These are phyloP conservation scores for Drosophila yakuba DNA, from an alignment of 1,140 invertebrate species.

Conservation along the genomic window DNA sequence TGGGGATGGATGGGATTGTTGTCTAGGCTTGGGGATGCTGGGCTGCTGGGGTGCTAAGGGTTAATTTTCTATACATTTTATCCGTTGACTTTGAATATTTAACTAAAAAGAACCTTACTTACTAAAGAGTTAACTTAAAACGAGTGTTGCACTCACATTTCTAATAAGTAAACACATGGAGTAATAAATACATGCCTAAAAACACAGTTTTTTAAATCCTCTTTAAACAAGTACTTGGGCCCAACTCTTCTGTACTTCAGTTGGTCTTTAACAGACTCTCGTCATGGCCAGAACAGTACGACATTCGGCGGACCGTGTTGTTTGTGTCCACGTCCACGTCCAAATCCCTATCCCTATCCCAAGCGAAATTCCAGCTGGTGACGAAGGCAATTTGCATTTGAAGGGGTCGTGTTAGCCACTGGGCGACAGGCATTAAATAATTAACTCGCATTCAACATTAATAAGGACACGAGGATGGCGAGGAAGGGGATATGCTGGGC, in stretches of 20 bases:
- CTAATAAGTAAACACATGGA: no score
- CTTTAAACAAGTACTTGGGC: neutral
- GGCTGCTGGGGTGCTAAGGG: neutral
- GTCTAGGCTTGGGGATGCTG: neutral
- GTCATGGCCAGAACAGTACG: neutral
- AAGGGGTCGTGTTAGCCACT: slow-evolving; percentile 73
- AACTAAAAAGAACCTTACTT: neutral
- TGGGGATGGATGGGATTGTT: slow-evolving; percentile 19
- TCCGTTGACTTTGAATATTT: neutral
- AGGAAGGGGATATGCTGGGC: neutral
- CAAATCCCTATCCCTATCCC: neutral
- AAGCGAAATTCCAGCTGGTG: slow-evolving; percentile 28
- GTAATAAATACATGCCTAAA: neutral
- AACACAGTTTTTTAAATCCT: neutral
- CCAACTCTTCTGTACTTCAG: neutral
- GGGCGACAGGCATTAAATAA: slow-evolving; percentile 80
- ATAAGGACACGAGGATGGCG: slow-evolving; percentile 26
- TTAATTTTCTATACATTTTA: neutral
- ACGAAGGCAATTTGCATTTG: slow-evolving; percentile 76
- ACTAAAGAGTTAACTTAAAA: neutral
- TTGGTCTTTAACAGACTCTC: neutral
- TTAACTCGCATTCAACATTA: slow-evolving; percentile 63
- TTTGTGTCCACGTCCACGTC: slow-evolving; percentile 19
- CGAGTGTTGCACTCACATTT: no score
- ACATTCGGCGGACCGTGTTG: slow-evolving; percentile 25